A percentile compares a stretch with the other conserved stretches of the same genome.
These are phyloP conservation scores for Elmis aenea DNA, from an alignment of 2,888 invertebrate species.

Conservation along the genomic window DNA sequence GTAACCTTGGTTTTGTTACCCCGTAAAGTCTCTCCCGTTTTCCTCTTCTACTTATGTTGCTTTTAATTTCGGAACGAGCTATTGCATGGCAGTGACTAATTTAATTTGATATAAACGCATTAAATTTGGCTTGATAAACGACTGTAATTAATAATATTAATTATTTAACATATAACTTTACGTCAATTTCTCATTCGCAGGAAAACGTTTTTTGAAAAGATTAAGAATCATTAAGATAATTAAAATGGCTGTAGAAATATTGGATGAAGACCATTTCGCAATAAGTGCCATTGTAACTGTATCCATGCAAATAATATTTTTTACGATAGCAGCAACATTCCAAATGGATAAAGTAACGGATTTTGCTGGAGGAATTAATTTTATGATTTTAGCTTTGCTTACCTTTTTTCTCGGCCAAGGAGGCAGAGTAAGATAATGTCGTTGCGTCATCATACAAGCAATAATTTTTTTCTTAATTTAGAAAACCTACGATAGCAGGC, in stretches of 20 bases:
- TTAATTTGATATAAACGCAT: too few relatives aligned
- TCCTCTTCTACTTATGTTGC: background rate
- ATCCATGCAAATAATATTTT: slow-evolving; percentile 82
- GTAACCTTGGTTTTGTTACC: slow-evolving; percentile 34
- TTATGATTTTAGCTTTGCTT: slow-evolving; percentile 80
- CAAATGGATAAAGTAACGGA: slow-evolving; percentile 90
- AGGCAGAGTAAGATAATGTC: slow-evolving; percentile 54
- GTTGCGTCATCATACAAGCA: background rate
- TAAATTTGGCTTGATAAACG: too few relatives aligned
- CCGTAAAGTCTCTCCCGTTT: slow-evolving; percentile 3
- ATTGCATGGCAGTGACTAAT: too few relatives aligned
- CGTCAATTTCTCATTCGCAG: too few relatives aligned
- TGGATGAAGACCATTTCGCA: slow-evolving; percentile 80
- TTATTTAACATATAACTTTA: too few relatives aligned
- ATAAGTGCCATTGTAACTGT: slow-evolving; percentile 82
- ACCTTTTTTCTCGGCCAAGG: slow-evolving; percentile 84
- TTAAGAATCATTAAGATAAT: background rate
- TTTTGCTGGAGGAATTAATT: slow-evolving; percentile 90
- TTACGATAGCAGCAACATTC: slow-evolving; percentile 77
- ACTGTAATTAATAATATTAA: too few relatives aligned
- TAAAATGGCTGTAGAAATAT: slow-evolving; percentile 64
- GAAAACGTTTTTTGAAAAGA: background rate
- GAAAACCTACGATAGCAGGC: slow-evolving; percentile 77
- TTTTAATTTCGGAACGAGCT: background rate
- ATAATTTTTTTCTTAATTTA: slow-evolving; percentile 37